Percentiles rank a stretch among this genome's conserved stretches.
Evolutionary conservation across 2,888 invertebrate species (phyloP).

Genomic region (Automeris io): DNA sequence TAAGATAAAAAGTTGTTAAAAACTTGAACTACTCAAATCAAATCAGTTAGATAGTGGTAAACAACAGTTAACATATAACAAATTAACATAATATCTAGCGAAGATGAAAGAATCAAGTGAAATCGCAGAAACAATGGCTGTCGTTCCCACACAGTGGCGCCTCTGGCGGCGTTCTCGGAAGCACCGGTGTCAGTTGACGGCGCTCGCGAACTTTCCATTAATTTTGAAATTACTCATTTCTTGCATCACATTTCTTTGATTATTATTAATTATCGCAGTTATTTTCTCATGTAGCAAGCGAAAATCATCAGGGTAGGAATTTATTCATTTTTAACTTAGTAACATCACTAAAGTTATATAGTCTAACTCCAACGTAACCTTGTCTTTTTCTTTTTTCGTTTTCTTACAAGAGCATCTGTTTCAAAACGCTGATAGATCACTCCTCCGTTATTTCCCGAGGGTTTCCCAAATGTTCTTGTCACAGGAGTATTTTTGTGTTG

Average conservation of each 20-base stretch:
- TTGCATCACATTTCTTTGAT: conserved; percentile 1
- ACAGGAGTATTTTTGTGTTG: too few relatives aligned
- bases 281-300: too few relatives aligned
- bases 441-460: too few relatives aligned
- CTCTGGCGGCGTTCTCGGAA: conserved; percentile 47
- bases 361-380: too few relatives aligned
- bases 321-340: too few relatives aligned
- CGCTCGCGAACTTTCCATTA: conserved; percentile 47
- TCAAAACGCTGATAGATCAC: too few relatives aligned
- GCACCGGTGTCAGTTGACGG: conserved; percentile 32
- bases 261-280: neutral
- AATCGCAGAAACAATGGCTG: conserved; percentile 51
- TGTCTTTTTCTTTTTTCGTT: too few relatives aligned
- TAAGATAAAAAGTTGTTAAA: too few relatives aligned
- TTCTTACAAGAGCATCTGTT: too few relatives aligned
- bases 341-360: too few relatives aligned
- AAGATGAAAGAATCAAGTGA: conserved; percentile 43
- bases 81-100: conserved; percentile 3
- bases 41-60: neutral
- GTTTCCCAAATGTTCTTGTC: too few relatives aligned
- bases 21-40: neutral
- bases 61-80: neutral
- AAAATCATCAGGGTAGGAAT: too few relatives aligned
- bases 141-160: conserved; percentile 56
- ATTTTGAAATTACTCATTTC: conserved; percentile 48